Percentiles rank a stretch among this genome's conserved stretches.
These are phyloP conservation scores for Sminthurinus signatus DNA, from an alignment of 1,140 invertebrate species.

Conservation along the genomic window DNA sequence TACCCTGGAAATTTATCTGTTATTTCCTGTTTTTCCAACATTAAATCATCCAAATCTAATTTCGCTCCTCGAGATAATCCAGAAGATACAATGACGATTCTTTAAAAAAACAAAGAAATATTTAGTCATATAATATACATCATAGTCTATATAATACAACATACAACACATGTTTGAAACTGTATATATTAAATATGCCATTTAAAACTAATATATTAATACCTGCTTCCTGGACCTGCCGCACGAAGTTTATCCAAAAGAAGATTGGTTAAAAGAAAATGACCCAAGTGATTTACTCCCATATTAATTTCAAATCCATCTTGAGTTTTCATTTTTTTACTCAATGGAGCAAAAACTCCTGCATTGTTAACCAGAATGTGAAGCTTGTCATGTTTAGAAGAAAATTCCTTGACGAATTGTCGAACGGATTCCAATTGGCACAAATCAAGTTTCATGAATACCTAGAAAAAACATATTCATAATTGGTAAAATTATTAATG, in stretches of 20 bases:
- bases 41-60: constrained; percentile 67
- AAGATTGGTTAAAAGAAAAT: constrained; percentile 52
- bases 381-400: constrained; percentile 55
- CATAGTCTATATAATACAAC: no score
- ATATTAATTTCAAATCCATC: constrained; percentile 48
- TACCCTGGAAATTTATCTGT: constrained; percentile 46
- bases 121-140: no score
- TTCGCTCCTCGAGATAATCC: constrained; percentile 55
- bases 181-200: no score
- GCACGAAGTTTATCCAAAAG: constrained; percentile 47
- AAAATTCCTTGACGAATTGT: constrained; percentile 59
- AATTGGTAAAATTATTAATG: not conserved
- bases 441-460: constrained; percentile 53
- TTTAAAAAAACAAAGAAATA: no score
- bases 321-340: constrained; percentile 44
- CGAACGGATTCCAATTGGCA: constrained; percentile 62
- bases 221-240: constrained; percentile 42
- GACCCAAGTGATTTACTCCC: constrained; percentile 46
- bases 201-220: no score
- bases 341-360: constrained; percentile 49
- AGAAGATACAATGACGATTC: constrained; percentile 55
- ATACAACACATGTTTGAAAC: no score
- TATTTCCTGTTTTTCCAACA: constrained; percentile 53
- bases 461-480: not conserved
- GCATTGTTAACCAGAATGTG: constrained; percentile 73